Evolutionary conservation across 2,113 vertebrate species (phyloP).

Genomic region (Cyphomyrus discorhynchus): DNA sequence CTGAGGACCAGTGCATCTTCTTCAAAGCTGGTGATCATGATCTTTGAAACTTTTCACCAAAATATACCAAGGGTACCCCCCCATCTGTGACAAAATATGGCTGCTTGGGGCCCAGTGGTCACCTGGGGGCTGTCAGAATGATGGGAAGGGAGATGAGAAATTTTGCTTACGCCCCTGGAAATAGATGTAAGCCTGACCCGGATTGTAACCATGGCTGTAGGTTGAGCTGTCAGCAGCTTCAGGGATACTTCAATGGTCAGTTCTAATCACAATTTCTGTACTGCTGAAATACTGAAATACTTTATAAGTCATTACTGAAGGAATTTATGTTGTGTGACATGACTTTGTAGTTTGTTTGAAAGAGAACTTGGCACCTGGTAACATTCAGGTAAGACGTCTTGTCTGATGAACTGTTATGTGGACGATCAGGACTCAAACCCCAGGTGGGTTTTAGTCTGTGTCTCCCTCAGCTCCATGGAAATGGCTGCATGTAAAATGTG

Average conservation of each 20-base stretch:
- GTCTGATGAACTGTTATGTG: background rate
- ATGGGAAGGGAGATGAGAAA: background rate
- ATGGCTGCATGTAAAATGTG: background rate
- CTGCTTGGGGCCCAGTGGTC: background rate
- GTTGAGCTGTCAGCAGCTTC: background rate
- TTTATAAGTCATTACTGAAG: background rate
- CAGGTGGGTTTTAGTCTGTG: background rate
- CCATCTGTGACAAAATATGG: background rate
- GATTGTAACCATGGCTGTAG: background rate
- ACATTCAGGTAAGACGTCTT: background rate
- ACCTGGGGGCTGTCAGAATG: background rate
- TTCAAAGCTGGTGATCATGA: background rate
- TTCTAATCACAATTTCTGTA: background rate
- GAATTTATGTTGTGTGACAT: background rate
- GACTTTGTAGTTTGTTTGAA: background rate
- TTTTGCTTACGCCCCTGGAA: background rate
- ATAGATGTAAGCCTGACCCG: background rate
- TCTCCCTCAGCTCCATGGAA: background rate
- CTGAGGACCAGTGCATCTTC: background rate
- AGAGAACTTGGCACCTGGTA: background rate
- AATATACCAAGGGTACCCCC: background rate
- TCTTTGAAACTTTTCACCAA: background rate
- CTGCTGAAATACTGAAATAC: background rate
- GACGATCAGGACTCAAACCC: background rate
- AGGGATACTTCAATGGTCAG: background rate